Percentiles rank a stretch among this genome's conserved stretches.
These are phyloP conservation scores for Bembecia ichneumoniformis DNA, from an alignment of 2,888 invertebrate genomes.

Conservation along the genomic window DNA sequence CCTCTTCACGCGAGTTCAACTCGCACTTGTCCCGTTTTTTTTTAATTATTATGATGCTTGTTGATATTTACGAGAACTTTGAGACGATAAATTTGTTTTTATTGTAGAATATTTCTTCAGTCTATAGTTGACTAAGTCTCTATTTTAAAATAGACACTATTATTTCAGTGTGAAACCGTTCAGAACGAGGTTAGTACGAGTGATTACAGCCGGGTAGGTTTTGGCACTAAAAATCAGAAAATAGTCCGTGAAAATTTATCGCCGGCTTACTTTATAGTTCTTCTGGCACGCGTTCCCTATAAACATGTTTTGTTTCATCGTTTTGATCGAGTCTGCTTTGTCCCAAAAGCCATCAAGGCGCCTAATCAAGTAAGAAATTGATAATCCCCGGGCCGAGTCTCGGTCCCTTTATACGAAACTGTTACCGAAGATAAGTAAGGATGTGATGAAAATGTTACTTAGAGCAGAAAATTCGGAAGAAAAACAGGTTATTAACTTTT, in stretches of 20 bases:
- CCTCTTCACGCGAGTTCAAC: no score
- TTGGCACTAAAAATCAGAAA: neutral
- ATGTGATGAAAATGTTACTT: slow-evolving; percentile 42
- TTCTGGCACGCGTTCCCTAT: neutral
- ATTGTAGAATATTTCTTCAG: no score
- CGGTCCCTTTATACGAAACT: slow-evolving; percentile 32
- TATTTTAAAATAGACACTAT: no score
- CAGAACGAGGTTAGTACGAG: no score
- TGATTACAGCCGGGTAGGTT: neutral
- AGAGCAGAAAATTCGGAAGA: slow-evolving; percentile 34
- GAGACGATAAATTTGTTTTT: no score
- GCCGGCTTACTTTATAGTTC: neutral
- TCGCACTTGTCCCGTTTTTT: no score
- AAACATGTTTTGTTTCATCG: slow-evolving; percentile 25
- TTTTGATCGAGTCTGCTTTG: slow-evolving; percentile 39
- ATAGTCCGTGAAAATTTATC: neutral
- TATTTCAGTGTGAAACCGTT: no score
- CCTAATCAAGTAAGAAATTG: slow-evolving; percentile 69
- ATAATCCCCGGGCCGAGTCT: slow-evolving; percentile 43
- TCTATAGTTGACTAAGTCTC: no score
- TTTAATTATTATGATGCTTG: no score
- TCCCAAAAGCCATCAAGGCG: slow-evolving; percentile 59
- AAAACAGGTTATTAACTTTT: slow-evolving; percentile 17
- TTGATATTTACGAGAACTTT: no score
- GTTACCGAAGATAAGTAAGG: slow-evolving; percentile 50